Base-by-base conservation (phyloP, 2,113 vertebrate genomes). In the Picathartes gymnocephalus region DNA sequence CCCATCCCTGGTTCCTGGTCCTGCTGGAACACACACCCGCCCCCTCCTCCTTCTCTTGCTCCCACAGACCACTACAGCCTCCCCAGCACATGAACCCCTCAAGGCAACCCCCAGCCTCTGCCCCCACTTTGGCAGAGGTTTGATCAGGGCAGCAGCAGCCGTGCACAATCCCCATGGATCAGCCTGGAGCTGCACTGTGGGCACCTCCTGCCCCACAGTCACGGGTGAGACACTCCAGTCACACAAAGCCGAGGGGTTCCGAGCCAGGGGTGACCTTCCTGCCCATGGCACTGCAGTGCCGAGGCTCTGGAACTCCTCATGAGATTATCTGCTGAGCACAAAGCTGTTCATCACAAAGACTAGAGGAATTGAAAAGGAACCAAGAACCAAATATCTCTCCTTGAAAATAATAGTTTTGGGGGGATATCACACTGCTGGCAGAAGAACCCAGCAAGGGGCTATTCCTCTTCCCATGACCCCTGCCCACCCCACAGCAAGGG, bases 81-180 rank as follows among this genome's bases (percentile, higher is more conserved):
- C 56, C 39, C 60, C 9, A 11, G 37, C 33, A 64, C 18, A 4
- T 0, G 0, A 35, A 6, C 7, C 30, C 35, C 30, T 37, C 9
- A 4, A 0, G 0, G 40, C 19, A 5, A 14, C 2, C 47, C 57
- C 57, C 47, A 84, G 10, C 13, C 15, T 42, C 13, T 56, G 40
- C 21, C 25, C 16, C 23, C 0, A 1, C 30, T 33, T 30, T 9
- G 31, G 60, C 74, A 80, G 81, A 48, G 40, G 30, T n/a, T 12
- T 1, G 1, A 7, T 18, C 15, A 19, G 30, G 54, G 64, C 61
- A 82, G 76, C 39, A 82, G 60, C 45, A 85, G 61, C 71, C 4
- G 0, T 2, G 10, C 40, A n/a, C 33, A 13, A 6, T 5, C 21
- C 15, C 24, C 35, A 20, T 1, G 14, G 69, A 13, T 39, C 58